phyloP scores from a whole-genome alignment of 2,888 invertebrate species.

The Spilosoma lubricipeda region DNA sequence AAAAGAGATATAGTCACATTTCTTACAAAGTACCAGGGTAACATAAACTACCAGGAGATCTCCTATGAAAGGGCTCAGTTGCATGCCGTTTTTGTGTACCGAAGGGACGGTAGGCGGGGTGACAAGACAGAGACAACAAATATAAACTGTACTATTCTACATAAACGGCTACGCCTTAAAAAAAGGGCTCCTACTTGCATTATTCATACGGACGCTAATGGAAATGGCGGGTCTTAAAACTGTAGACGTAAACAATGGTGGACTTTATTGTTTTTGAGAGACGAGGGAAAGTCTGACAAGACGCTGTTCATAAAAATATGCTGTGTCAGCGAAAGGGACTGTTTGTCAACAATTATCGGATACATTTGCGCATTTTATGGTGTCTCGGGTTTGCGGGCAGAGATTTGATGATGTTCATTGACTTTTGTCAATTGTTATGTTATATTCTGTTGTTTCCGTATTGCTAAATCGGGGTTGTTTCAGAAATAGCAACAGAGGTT shows the following conservation, averaged over 20 bases:
- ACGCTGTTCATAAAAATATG: conserved; percentile 51
- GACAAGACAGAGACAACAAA: conserved; percentile 51
- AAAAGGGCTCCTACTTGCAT: conserved; percentile 61
- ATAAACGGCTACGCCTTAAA: conserved; percentile 50
- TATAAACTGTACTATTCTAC: conserved; percentile 49
- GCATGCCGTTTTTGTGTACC: conserved; percentile 40
- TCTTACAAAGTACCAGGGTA: conserved; percentile 54
- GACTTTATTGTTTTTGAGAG: conserved; percentile 61
- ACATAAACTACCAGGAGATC: conserved; percentile 37
- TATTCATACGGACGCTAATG: conserved; percentile 71
- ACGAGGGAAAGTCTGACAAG: conserved; percentile 32
- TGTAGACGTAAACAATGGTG: conserved; percentile 62
- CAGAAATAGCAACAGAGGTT: conserved; percentile 21
- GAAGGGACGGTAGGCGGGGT: conserved; percentile 40
- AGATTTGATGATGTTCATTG: conserved; percentile 33
- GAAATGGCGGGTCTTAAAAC: conserved; percentile 64
- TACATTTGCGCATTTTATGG: conserved; percentile 56
- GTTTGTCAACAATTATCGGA: conserved; percentile 61
- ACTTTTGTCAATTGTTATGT: conserved; percentile 40
- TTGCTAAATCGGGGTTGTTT: conserved; percentile 7
- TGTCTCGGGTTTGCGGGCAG: conserved; percentile 33
- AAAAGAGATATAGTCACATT: conserved; percentile 52
- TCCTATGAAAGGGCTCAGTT: conserved; percentile 27
- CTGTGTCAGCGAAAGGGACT: conserved; percentile 46
- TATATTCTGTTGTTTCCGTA: conserved; percentile 11